These are phyloP conservation scores for Protonibea diacanthus DNA, from an alignment of 2,797 vertebrate genomes.

Conservation along the genomic window DNA sequence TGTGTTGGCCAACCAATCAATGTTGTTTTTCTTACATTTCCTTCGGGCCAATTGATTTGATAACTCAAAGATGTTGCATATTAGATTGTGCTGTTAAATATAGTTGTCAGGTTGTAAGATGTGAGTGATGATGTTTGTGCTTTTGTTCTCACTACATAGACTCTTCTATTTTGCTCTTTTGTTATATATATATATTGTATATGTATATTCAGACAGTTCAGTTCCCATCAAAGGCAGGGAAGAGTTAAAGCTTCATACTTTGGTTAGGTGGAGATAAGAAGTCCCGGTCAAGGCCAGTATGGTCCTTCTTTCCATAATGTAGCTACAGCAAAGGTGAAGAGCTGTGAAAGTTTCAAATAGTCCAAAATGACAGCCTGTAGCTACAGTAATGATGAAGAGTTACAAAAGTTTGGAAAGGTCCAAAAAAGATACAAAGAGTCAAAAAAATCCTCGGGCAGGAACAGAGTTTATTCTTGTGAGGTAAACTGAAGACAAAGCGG, in stretches of 20 bases:
- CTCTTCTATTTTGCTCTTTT: slow-evolving; percentile 17
- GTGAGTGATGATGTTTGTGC: slow-evolving; percentile 51
- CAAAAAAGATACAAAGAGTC: too few relatives aligned
- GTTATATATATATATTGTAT: too few relatives aligned
- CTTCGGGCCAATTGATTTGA: slow-evolving; percentile 42
- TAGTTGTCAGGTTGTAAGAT: slow-evolving; percentile 37
- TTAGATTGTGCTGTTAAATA: slow-evolving; percentile 54
- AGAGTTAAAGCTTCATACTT: slow-evolving; percentile 9
- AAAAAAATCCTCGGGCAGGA: too few relatives aligned
- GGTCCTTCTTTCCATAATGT: too few relatives aligned
- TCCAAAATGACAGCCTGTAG: too few relatives aligned
- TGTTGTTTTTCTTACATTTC: slow-evolving; percentile 54
- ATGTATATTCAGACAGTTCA: slow-evolving; percentile 34
- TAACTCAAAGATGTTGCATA: slow-evolving; percentile 44
- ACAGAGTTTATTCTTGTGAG: too few relatives aligned
- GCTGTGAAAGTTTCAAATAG: too few relatives aligned
- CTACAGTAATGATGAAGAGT: too few relatives aligned
- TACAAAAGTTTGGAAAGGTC: too few relatives aligned
- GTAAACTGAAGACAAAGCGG: too few relatives aligned
- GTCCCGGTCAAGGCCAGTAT: too few relatives aligned
- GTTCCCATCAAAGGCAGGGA: slow-evolving; percentile 15
- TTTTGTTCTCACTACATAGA: slow-evolving; percentile 23
- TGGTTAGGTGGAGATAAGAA: neutral
- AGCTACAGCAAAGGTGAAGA: too few relatives aligned
- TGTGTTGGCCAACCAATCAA: slow-evolving; percentile 48